Conservation (phyloP, 2,113 vertebrate genomes). For the Dasypus novemcinctus region DNA sequence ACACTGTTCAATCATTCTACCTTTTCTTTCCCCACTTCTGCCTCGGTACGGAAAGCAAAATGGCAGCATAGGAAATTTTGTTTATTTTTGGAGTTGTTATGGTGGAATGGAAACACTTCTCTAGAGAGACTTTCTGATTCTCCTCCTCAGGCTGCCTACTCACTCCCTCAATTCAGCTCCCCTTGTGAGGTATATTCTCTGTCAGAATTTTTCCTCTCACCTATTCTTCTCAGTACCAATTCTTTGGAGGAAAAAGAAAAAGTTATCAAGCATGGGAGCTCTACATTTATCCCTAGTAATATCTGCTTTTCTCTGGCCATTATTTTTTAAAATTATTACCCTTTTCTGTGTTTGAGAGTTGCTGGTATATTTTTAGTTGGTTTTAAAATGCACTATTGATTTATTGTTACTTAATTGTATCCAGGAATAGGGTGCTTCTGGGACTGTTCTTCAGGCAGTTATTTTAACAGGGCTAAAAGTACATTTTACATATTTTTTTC, state of each 20-base stretch:
- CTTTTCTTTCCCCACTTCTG: not conserved
- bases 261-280: not conserved
- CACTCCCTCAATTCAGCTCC: not conserved
- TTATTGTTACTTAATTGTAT: not conserved
- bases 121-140: not conserved
- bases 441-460: not conserved
- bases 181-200: not conserved
- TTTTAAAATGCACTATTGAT: not conserved
- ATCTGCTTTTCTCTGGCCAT: constrained; percentile 16
- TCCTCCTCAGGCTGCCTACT: not conserved
- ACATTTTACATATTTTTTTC: not conserved
- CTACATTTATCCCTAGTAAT: constrained; percentile 7
- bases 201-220: not conserved
- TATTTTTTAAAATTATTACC: constrained; percentile 1
- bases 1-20: not conserved
- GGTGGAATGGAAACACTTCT: not conserved
- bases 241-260: not conserved
- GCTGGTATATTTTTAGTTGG: not conserved
- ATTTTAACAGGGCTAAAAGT: not conserved
- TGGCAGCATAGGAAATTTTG: not conserved
- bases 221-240: not conserved
- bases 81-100: not conserved
- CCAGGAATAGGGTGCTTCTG: not conserved
- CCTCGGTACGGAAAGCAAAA: constrained; percentile 10
- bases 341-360: constrained; percentile 31